These are phyloP conservation scores for Meteorus sp. DNA, from an alignment of 1,140 invertebrate genomes.

Conservation along the genomic window DNA sequence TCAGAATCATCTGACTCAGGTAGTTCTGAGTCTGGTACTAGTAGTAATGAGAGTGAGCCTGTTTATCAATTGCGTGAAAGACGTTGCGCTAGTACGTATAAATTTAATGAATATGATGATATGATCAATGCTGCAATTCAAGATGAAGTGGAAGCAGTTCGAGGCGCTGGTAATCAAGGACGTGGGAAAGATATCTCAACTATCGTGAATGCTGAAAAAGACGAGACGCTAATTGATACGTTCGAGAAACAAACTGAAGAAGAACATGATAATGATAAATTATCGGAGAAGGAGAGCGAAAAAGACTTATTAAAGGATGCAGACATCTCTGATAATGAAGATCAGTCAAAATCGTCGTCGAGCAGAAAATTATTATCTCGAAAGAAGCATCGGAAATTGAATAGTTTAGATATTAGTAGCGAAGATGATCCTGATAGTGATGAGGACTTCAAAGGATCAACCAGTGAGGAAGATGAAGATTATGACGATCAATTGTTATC, in stretches of 20 bases:
- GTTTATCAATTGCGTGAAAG: constrained; percentile 81
- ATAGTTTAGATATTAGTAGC: constrained; percentile 78
- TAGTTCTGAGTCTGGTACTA: constrained; percentile 55
- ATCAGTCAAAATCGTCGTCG: constrained; percentile 34
- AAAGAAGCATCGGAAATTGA: constrained; percentile 75
- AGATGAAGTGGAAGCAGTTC: constrained; percentile 73
- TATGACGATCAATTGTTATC: constrained; percentile 62
- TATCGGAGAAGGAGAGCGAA: constrained; percentile 52
- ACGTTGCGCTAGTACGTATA: constrained; percentile 76
- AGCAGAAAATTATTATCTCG: constrained; percentile 51
- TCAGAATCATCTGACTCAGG: constrained; percentile 44
- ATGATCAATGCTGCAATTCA: constrained; percentile 91
- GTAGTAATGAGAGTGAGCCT: constrained; percentile 68
- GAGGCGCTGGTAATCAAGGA: constrained; percentile 76
- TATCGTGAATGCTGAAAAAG: constrained; percentile 81
- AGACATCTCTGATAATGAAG: constrained; percentile 54
- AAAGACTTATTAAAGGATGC: constrained; percentile 60
- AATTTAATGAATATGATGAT: constrained; percentile 90
- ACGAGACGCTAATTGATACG: constrained; percentile 59
- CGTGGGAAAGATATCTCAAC: constrained; percentile 88
- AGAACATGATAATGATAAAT: constrained; percentile 38
- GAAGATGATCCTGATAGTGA: constrained; percentile 81
- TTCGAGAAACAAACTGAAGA: constrained; percentile 39
- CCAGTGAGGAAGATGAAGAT: constrained; percentile 66
- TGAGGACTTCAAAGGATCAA: constrained; percentile 81